Evolutionary conservation across 64 coral and sea anemone genomes (phyloP).

Genomic region (Montipora cactus): DNA sequence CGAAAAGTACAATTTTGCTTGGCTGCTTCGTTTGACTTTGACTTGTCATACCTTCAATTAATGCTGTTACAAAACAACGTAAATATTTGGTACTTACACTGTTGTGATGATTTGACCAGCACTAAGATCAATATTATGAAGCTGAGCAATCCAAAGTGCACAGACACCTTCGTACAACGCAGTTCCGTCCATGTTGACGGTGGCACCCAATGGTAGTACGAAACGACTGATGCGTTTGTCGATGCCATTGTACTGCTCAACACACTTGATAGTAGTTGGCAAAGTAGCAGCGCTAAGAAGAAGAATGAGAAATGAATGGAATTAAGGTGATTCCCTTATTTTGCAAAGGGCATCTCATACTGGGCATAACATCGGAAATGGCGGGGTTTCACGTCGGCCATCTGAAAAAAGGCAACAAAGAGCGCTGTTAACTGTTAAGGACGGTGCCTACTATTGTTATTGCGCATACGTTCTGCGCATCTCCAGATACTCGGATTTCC

Average conservation of each 20-base stretch:
- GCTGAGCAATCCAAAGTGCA: slow-evolving; percentile 83
- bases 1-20: too few species aligned
- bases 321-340: too few species aligned
- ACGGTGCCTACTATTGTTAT: too few species aligned
- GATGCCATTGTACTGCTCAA: slow-evolving; percentile 72
- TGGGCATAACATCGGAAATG: too few species aligned
- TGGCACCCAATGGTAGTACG: slow-evolving; percentile 85
- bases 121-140: slow-evolving; percentile 66
- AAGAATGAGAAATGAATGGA: not conserved
- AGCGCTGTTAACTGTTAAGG: too few species aligned
- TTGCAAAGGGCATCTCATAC: too few species aligned
- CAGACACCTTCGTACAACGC: slow-evolving; percentile 87
- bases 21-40: too few species aligned
- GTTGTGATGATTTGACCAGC: slow-evolving; percentile 70
- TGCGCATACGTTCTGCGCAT: too few species aligned
- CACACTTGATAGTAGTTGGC: slow-evolving; percentile 80
- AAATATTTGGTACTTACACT: slow-evolving; percentile 61
- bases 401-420: too few species aligned
- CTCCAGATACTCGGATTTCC: too few species aligned
- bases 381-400: too few species aligned
- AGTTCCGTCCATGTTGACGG: slow-evolving; percentile 93
- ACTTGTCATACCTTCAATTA: too few species aligned
- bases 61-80: not conserved
- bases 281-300: slow-evolving; percentile 85
- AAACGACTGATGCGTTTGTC: slow-evolving; percentile 82